These are phyloP conservation scores for Rhogogaster chlorosoma DNA, from an alignment of 2,888 invertebrate genomes.

Conservation along the genomic window DNA sequence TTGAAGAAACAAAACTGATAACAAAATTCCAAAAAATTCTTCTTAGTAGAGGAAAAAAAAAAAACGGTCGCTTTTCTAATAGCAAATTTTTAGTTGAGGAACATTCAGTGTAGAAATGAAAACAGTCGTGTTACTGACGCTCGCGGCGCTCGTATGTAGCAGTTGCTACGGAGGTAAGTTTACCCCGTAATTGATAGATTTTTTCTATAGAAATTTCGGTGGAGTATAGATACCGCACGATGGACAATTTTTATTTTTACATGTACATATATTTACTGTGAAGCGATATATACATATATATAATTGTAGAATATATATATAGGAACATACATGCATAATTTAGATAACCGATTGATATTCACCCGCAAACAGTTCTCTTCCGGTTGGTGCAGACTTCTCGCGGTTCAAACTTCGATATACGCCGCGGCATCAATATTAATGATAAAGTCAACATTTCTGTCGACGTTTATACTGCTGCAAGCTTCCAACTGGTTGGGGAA, in stretches of 20 bases:
- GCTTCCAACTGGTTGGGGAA: neutral
- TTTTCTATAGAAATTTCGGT: neutral
- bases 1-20: neutral
- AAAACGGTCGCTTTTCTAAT: neutral
- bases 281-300: neutral
- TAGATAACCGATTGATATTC: neutral
- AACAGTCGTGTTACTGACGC: constrained; percentile 11
- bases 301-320: neutral
- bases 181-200: neutral
- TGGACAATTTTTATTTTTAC: neutral
- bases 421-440: neutral
- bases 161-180: constrained; percentile 41
- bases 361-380: neutral
- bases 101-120: constrained; percentile 29
- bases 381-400: neutral
- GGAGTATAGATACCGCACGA: neutral
- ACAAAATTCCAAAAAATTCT: neutral
- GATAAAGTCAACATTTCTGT: constrained; percentile 13
- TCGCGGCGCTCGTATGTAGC: constrained; percentile 2
- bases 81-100: neutral
- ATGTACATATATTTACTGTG: neutral
- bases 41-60: neutral
- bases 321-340: neutral
- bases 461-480: neutral
- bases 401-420: constrained; percentile 18